Evolutionary conservation across 1,140 invertebrate species (phyloP), one percentile per base, ranked within the genome.

Genomic region (Mizuhopecten yessoensis): DNA sequence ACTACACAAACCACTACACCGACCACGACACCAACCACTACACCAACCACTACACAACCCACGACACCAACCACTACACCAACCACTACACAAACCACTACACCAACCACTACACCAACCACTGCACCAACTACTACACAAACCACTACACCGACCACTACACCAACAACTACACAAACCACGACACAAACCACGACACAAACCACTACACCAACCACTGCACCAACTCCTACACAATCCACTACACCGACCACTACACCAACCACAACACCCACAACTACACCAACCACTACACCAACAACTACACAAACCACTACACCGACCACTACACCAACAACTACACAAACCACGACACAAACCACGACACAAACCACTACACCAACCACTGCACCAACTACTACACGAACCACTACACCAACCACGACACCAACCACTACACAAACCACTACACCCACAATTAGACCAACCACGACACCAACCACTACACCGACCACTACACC

Each of bases 151-250:
- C 57, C 57, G 5, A 75, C 57, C 57, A 75, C 57, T 15, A 75
- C 57, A 75, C 57, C 57, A n/a, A 75, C 57, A 23, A 75, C 57
- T 5, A 75, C 57, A 75, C 57, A 23, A n/a, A 75, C 57, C 57
- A 75, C 57, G 23, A 75, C 57, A 75, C 57, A 23, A n/a, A 75
- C 23, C 57, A 75, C 57, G 2, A 29, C 57, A 75, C 57, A 23
- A 75, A n/a, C 9, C 57, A 75, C 57, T 7, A n/a, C 57, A 75
- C 23, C 9, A 23, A 75, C 57, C 57, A 75, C 57, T 5, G 29
- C 57, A 75, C 23, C 57, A 75, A n/a, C 57, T n/a, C n/a, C 23
- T 5, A 75, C 20, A 75, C 57, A 23, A n/a, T 29, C 42, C 17
- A 75, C 57, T 1, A 75, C 15, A 75, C 57, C 57, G 5, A 75